phyloP scores from a whole-genome alignment of 1,140 invertebrate species.

The Lepidostoma basale region DNA sequence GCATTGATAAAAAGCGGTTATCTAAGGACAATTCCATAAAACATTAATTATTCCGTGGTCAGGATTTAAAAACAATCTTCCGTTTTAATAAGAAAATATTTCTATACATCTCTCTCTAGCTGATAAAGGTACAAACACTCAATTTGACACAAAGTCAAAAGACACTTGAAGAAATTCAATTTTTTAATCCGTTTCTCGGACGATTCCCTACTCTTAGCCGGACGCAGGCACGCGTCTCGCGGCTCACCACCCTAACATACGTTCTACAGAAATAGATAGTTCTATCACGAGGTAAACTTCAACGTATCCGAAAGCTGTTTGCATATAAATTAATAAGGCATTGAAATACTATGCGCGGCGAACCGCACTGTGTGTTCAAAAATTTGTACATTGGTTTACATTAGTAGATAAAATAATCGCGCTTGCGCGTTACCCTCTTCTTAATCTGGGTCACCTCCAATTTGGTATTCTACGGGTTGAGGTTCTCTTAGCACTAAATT shows the following conservation, averaged over 20 bases:
- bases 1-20: too few relatives aligned
- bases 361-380: not conserved
- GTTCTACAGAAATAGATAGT: too few relatives aligned
- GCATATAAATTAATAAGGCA: conserved; percentile 12
- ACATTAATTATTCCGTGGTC: conserved; percentile 19
- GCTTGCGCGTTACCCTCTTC: not conserved
- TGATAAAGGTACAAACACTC: conserved; percentile 38
- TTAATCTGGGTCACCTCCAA: not conserved
- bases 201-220: conserved; percentile 5
- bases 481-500: conserved; percentile 3
- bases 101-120: conserved; percentile 10
- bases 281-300: too few relatives aligned
- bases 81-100: conserved; percentile 32
- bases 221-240: not conserved
- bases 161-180: conserved; percentile 44
- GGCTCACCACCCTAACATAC: too few relatives aligned
- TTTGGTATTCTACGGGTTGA: not conserved
- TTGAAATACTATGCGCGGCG: not conserved
- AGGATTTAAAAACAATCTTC: conserved; percentile 13
- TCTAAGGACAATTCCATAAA: too few relatives aligned
- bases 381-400: conserved; percentile 2
- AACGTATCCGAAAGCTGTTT: too few relatives aligned
- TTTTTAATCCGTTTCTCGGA: conserved; percentile 29
- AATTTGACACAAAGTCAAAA: conserved; percentile 42
- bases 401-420: not conserved